A percentile compares a stretch with the other conserved stretches of the same genome.
Conservation (phyloP, 2,113 vertebrate genomes). For the Tilapia sparmanii region DNA sequence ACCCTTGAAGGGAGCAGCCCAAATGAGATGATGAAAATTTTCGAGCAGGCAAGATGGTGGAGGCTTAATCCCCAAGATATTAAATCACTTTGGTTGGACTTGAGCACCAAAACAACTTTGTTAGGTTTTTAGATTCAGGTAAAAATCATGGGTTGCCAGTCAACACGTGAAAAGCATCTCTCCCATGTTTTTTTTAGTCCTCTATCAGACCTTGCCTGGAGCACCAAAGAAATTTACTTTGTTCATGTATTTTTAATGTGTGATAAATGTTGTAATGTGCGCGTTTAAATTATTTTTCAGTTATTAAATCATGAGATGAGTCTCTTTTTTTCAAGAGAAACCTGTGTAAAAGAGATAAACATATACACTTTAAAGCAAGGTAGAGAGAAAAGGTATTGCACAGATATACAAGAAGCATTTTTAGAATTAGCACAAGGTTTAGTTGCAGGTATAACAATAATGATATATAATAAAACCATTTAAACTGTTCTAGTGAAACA, state of each 20-base stretch:
- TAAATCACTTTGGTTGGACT: background rate
- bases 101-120: background rate
- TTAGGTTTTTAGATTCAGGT: background rate
- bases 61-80: background rate
- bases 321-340: background rate
- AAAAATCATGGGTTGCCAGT: background rate
- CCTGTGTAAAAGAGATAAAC: background rate
- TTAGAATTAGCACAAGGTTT: background rate
- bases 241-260: background rate
- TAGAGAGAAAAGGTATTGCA: background rate
- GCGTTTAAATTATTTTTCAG: background rate
- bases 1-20: background rate
- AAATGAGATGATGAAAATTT: background rate
- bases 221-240: background rate
- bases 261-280: background rate
- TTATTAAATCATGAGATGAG: background rate
- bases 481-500: background rate
- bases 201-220: background rate
- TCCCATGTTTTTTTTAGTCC: background rate
- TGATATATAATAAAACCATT: background rate
- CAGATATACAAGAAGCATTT: background rate
- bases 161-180: background rate
- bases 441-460: background rate
- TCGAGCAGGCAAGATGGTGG: accelerated
- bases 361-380: background rate